Base-by-base conservation (phyloP, 1,140 invertebrate species). In the Samia ricini region DNA sequence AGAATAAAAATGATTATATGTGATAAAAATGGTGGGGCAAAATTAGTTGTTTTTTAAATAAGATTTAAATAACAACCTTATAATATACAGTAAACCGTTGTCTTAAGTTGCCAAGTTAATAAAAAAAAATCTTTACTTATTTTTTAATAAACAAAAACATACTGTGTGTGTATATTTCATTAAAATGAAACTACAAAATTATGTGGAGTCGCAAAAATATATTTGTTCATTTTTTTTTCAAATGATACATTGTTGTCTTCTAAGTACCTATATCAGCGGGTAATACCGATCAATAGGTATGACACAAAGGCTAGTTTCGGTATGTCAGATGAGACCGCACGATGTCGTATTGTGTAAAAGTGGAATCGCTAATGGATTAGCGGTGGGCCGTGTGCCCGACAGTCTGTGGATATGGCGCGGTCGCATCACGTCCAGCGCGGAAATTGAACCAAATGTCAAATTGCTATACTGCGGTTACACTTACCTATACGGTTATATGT, bases 321-420 rank as follows among this genome's bases (percentile, higher is more conserved):
- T 2, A 8, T 42, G 33, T 42, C 33, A 42, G 33, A 42, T 42
- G 33, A 42, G 33, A 42, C 33, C 33, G 12, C 33, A 42, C 4
- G 33, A 42, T 42, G 33, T 10, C 33, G 33, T 65, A 83, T 87
- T 83, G 81, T 85, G 74, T 68, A 77, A 76, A 77, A 79, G 72
- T 78, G 75, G 62, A 74, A 77, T 77, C 74, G 66, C 80, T 88
- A 88, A 88, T 88, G 83, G 85, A 88, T 88, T 88, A 85, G 77
- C 68, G 73, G 74, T 74, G 72, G 71, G 69, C 74, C 66, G 36
- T 61, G 24, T 54, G n/a, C n/a, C n/a, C 48, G 60, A 74, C 71
- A 74, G n/a, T n/a, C n/a, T n/a, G 76, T 72, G 61, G 33, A 12
- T 15, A 10, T 42, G 12, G 33, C 33, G 33, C 4, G 33, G 72